phyloP scores from a whole-genome alignment of 2,113 vertebrate genomes.

The Manacus vitellinus region DNA sequence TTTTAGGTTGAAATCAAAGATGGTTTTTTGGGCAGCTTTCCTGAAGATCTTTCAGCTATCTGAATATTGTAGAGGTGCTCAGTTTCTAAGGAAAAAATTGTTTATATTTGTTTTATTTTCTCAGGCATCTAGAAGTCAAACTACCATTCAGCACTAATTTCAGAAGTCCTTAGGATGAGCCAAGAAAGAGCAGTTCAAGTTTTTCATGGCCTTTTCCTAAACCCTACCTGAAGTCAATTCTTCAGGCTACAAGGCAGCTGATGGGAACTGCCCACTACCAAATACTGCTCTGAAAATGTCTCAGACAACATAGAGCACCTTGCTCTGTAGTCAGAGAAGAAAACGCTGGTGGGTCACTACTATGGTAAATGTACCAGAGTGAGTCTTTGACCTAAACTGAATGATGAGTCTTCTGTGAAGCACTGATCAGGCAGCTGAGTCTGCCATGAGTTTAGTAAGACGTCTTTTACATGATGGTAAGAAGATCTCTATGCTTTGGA shows the following conservation, averaged over 20 bases:
- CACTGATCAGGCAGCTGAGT: background rate
- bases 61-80: conserved; percentile 14
- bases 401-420: background rate
- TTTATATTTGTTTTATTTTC: conserved; percentile 1
- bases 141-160: background rate
- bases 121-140: background rate
- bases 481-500: background rate
- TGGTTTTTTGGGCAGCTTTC: background rate
- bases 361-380: background rate
- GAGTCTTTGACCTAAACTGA: background rate
- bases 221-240: background rate
- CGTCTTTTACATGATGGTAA: background rate
- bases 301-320: background rate
- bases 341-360: background rate
- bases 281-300: background rate
- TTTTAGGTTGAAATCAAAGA: background rate
- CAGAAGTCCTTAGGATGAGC: background rate
- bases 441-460: background rate
- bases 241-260: background rate
- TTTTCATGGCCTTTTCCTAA: background rate
- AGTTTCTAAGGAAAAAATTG: background rate
- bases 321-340: background rate
- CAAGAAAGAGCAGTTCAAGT: background rate
- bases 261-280: background rate
- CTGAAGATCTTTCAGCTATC: background rate